Percentiles rank a stretch among this genome's conserved stretches.
phyloP scores from a whole-genome alignment of 2,888 invertebrate species.

The Lasius fuliginosus region DNA sequence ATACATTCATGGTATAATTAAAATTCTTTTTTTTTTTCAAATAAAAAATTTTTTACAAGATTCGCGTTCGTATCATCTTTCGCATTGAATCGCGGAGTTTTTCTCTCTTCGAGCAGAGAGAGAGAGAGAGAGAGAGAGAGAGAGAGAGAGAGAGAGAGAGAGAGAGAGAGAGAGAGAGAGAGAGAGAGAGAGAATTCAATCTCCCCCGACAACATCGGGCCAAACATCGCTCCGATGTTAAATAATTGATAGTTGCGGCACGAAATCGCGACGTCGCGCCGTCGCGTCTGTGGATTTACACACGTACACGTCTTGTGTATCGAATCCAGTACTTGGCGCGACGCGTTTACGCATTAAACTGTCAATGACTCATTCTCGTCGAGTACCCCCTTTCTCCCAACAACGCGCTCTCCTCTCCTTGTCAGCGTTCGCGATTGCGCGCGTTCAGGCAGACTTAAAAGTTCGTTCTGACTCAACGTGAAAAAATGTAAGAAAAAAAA shows the following conservation, averaged over 20 bases:
- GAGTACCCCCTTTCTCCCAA: slow-evolving; percentile 34
- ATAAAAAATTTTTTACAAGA: not conserved
- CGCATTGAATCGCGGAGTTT: not conserved
- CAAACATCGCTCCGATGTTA: not conserved
- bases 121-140: not conserved
- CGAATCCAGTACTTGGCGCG: slow-evolving; percentile 55
- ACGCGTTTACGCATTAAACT: slow-evolving; percentile 58
- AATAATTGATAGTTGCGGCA: slow-evolving; percentile 60
- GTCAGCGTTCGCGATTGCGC: slow-evolving; percentile 16
- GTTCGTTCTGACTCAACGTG: slow-evolving; percentile 41
- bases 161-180: not conserved
- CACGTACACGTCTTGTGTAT: slow-evolving; percentile 39
- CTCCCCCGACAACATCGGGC: not conserved
- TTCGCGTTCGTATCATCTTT: not conserved
- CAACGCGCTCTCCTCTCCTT: not conserved
- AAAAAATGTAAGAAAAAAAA: slow-evolving; percentile 47
- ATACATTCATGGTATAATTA: not conserved
- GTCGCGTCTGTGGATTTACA: slow-evolving; percentile 3
- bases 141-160: not conserved
- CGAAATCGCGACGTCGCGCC: slow-evolving; percentile 32
- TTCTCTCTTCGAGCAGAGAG: not conserved
- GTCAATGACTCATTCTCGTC: slow-evolving; percentile 53
- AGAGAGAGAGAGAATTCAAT: not conserved
- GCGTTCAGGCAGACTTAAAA: slow-evolving; percentile 39
- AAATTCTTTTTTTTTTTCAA: not conserved